phyloP scores from a whole-genome alignment of 64 coral and sea anemone species.

The Acropora tenuis region DNA sequence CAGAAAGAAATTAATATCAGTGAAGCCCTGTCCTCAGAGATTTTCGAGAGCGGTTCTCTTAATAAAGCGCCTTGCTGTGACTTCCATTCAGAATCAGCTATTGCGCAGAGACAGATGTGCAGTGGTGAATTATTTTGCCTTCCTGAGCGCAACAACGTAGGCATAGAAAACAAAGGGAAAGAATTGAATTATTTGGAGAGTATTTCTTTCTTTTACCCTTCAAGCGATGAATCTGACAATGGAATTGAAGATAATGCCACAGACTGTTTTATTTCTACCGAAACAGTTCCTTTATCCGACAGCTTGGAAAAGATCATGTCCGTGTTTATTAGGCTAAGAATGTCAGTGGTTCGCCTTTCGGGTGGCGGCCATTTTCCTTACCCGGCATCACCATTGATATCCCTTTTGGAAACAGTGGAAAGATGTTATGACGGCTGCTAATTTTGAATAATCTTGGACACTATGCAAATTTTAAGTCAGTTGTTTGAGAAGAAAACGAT shows the following conservation, averaged over 20 bases:
- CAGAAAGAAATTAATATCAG: background rate
- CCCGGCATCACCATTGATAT: conserved; percentile 45
- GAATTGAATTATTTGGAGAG: background rate
- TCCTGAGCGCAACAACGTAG: background rate
- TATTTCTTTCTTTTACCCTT: background rate
- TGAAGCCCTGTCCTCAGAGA: background rate
- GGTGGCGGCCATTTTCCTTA: conserved; percentile 64
- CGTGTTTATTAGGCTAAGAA: conserved; percentile 67
- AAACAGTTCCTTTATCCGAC: background rate
- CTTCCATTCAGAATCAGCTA: background rate
- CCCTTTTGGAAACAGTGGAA: conserved; percentile 56
- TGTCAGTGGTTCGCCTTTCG: conserved; percentile 45
- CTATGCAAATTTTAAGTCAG: background rate
- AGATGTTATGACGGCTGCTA: conserved; percentile 74
- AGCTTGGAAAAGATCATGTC: conserved; percentile 73
- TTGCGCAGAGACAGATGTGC: background rate
- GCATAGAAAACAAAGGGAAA: background rate
- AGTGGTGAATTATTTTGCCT: background rate
- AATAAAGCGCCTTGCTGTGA: background rate
- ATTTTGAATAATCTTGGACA: background rate
- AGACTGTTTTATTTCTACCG: background rate
- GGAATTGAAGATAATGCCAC: background rate
- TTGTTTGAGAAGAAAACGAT: too few relatives aligned
- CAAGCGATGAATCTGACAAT: conserved; percentile 20
- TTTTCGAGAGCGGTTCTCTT: background rate